phyloP scores from a whole-genome alignment of 2,888 invertebrate genomes.

The Diaphora mendica region DNA sequence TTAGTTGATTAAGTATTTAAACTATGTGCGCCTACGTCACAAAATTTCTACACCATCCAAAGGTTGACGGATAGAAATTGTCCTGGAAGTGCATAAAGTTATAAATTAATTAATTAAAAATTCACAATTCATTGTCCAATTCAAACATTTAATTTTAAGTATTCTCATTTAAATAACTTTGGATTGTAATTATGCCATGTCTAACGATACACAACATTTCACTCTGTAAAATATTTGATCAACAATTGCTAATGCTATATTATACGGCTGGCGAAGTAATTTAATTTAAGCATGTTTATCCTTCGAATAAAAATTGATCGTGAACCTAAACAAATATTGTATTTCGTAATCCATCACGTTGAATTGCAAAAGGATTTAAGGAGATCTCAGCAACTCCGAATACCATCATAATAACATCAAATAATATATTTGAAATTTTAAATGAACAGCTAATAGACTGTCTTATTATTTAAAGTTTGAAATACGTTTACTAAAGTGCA shows the following conservation, averaged over 20 bases:
- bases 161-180: too few species aligned
- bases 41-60: too few species aligned
- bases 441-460: neutral
- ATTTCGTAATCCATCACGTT: slow-evolving; percentile 6
- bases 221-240: neutral
- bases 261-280: neutral
- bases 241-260: neutral
- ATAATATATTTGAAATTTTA: neutral
- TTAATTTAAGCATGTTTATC: slow-evolving; percentile 6
- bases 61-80: too few species aligned
- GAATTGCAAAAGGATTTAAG: slow-evolving; percentile 11
- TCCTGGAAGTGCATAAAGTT: too few species aligned
- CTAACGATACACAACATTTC: neutral
- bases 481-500: neutral
- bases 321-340: slow-evolving; percentile 14
- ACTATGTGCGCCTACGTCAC: too few species aligned
- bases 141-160: too few species aligned
- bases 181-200: too few species aligned
- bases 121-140: too few species aligned
- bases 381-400: neutral
- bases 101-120: too few species aligned
- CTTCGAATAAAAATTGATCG: slow-evolving; percentile 5
- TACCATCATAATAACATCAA: slow-evolving; percentile 2
- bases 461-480: neutral
- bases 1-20: too few species aligned